Evolutionary conservation across 1,140 invertebrate genomes (phyloP).

Genomic region (Drosophila nasuta): DNA sequence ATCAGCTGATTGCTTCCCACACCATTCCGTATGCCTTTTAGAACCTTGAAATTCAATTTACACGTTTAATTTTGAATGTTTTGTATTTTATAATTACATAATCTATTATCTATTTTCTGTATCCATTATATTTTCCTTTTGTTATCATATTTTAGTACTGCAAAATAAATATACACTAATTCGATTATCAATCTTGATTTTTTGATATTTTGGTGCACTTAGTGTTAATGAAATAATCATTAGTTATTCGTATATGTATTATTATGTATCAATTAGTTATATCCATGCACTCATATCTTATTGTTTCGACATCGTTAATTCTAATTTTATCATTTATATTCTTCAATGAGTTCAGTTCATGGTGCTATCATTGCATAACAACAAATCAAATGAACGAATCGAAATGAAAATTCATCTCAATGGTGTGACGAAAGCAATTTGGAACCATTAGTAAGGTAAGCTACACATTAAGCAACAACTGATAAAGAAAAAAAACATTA

Average conservation of each 20-base stretch:
- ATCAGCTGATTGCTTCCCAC: constrained; percentile 85
- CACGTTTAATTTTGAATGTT: constrained; percentile 37
- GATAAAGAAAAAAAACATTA: constrained; percentile 29
- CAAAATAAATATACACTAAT: constrained; percentile 32
- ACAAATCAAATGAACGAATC: constrained; percentile 60
- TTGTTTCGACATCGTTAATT: constrained; percentile 30
- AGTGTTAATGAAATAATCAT: constrained; percentile 66
- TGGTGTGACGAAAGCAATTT: constrained; percentile 85
- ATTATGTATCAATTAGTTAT: constrained; percentile 20
- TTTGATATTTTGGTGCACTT: constrained; percentile 1
- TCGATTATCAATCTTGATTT: constrained; percentile 3
- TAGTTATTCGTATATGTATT: constrained; percentile 64
- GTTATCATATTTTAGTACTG: constrained; percentile 20
- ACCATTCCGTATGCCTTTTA: constrained; percentile 85
- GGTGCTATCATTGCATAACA: constrained; percentile 79
- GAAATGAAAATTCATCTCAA: constrained; percentile 80
- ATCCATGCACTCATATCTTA: constrained; percentile 33
- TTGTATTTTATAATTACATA: constrained; percentile 16
- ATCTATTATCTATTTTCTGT: constrained; percentile 29
- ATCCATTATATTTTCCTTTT: constrained; percentile 38
- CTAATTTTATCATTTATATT: constrained; percentile 45
- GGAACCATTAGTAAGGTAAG: constrained; percentile 85
- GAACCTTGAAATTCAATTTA: constrained; percentile 80
- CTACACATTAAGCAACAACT: constrained; percentile 84
- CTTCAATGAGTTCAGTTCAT: constrained; percentile 72